These are phyloP conservation scores for Cassiopea xamachana DNA, from an alignment of 30 jellyfish, hydroid and myxozoan species.

Conservation along the genomic window DNA sequence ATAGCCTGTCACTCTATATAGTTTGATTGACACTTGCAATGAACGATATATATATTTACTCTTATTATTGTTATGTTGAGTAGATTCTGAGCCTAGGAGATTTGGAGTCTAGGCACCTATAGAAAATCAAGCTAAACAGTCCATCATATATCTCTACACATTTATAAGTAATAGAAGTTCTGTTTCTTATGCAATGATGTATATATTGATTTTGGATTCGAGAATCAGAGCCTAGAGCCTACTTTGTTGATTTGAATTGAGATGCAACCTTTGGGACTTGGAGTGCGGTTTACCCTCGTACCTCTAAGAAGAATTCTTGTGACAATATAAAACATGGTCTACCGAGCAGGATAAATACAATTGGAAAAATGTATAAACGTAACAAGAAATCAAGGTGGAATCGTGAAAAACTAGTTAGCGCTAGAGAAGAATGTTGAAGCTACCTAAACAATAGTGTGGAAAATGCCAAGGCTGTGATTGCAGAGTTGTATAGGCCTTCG, in stretches of 20 bases:
- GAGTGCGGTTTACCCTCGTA: slow-evolving; percentile 9
- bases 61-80: too few species aligned
- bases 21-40: too few species aligned
- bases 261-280: slow-evolving; percentile 8
- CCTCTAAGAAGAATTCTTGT: slow-evolving; percentile 18
- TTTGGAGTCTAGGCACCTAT: too few species aligned
- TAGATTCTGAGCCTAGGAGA: too few species aligned
- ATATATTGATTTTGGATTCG: neutral
- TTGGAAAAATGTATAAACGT: neutral
- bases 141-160: too few species aligned
- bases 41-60: too few species aligned
- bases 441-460: neutral
- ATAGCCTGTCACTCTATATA: too few species aligned
- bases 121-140: too few species aligned
- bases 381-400: neutral
- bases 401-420: neutral
- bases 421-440: neutral
- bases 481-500: neutral
- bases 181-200: too few species aligned
- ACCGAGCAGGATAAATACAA: neutral
- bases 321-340: slow-evolving; percentile 12
- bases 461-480: neutral
- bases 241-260: neutral
- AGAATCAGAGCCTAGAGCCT: slow-evolving; percentile 6
- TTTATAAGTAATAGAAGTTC: too few species aligned